Evolutionary conservation across 2,797 vertebrate species (phyloP), one percentile per base, ranked within the genome.

Genomic region (Onychomys arenicola): DNA sequence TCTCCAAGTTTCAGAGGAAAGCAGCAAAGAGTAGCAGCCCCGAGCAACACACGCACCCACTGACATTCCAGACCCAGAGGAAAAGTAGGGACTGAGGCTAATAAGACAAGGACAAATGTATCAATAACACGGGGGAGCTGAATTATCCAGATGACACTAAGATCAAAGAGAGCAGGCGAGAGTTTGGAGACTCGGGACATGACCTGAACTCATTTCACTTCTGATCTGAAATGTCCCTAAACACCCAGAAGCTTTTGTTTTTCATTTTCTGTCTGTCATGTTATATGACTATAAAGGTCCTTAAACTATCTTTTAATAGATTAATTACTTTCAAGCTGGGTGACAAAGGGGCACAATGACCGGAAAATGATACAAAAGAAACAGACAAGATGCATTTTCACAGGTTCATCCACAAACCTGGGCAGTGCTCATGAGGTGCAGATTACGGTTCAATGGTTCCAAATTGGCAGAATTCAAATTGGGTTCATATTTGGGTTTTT

Each of bases 371-470:
- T 88, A 97, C 82, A 96, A 91, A 93, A 97, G 96, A 98, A 97
- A 96, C 91, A 77, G 34, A 92, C 87, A 96, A 97, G 95, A 98
- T 93, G 96, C 97, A 97, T 1, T 32, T 95, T 97, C 65, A 91
- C 94, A 97, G 97, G 97, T 98, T 98, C 92, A 93, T 96, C 97
- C 93, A 96, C 88, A 98, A 97, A 98, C 91, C 97, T 97, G 94
- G 97, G 90, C 89, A 91, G 96, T 85, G 96, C 97, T 94, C 95
- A 67, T 96, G 87, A 97, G 97, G 95, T 97, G 93, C 97, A 95
- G 97, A 97, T 97, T 97, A 97, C 94, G 89, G 93, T 96, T 97
- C 95, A 86, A 87, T 89, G 94, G 93, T 96, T 97, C 87, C 40
- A 97, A 97, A 97, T 71, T 97, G 94, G 93, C 49, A 29, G 78